Conservation (phyloP, 2,797 vertebrate species). For the Semaprochilodus insignis region DNA sequence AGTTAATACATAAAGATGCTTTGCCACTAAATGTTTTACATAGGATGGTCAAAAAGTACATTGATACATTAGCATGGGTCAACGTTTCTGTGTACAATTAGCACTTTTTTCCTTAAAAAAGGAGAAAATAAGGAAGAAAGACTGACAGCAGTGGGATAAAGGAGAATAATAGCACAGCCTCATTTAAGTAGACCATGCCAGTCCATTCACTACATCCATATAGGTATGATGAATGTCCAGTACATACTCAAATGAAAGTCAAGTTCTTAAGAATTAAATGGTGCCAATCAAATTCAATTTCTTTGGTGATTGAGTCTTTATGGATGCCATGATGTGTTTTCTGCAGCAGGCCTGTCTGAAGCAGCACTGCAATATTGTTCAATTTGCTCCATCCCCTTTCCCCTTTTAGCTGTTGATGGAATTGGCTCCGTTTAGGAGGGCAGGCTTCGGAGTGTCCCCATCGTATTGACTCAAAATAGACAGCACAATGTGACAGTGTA, state of each 20-base stretch:
- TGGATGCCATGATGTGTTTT: neutral
- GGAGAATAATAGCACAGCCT: neutral
- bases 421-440: slow-evolving; percentile 12
- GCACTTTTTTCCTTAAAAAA: too few relatives aligned
- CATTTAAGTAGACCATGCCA: neutral
- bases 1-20: too few relatives aligned
- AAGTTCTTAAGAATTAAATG: neutral
- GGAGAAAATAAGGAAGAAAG: too few relatives aligned
- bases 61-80: too few relatives aligned
- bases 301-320: neutral
- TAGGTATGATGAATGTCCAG: neutral
- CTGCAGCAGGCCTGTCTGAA: neutral
- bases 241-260: neutral
- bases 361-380: slow-evolving; percentile 8
- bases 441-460: neutral
- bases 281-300: neutral
- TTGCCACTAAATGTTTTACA: too few relatives aligned
- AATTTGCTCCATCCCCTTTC: slow-evolving; percentile 11
- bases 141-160: too few relatives aligned
- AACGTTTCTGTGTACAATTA: too few relatives aligned
- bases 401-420: slow-evolving; percentile 13
- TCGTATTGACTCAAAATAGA: slow-evolving; percentile 3
- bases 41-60: too few relatives aligned
- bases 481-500: too few relatives aligned
- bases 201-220: neutral